Base-by-base conservation (phyloP, 2,888 invertebrate genomes). In the Holacanthella duospinosa region DNA sequence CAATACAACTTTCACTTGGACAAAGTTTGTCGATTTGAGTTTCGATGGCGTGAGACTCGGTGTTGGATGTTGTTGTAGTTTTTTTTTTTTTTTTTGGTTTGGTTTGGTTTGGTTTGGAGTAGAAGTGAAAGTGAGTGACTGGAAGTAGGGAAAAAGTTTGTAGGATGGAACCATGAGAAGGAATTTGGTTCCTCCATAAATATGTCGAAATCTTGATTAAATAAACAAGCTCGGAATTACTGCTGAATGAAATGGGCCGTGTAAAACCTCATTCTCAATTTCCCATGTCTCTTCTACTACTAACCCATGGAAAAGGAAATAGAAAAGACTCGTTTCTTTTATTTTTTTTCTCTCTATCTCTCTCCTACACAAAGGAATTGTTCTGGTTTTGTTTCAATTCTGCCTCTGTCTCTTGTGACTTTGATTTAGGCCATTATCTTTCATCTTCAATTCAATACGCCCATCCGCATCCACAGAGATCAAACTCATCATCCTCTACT, bases 171-270 rank as follows among this genome's bases (percentile, higher is more conserved):
- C 55, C 16, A 59, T 59, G 60, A 55, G 48, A 4, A 21, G 48
- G 4, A 21, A 4, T 36, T 36, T 16, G 36, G 6, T 16, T 36
- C 36, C 36, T 67, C 67, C 67, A 72, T 71, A 72, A 72, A 72
- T 72, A 72, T 72, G 72, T 72, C 70, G 67, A 71, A 71, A 71
- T 70, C 68, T 68, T 72, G 72, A 72, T 72, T 72, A 72, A 72
- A 72, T 72, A 72, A 71, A 71, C 72, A 72, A 72, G 71, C 65
- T 62, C 67, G 66, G 69, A 72, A 71, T 72, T 71, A 72, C 71
- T 68, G 66, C 67, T 65, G 64, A 68, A 72, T 70, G 71, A 69
- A 72, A 72, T 72, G 72, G 71, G 69, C 70, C 72, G 69, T 72
- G 70, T 67, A 69, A 68, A 66, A 69, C 65, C 68, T 70, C 66